Base-by-base conservation (phyloP, 2,888 invertebrate species). In the Andrena camellia region DNA sequence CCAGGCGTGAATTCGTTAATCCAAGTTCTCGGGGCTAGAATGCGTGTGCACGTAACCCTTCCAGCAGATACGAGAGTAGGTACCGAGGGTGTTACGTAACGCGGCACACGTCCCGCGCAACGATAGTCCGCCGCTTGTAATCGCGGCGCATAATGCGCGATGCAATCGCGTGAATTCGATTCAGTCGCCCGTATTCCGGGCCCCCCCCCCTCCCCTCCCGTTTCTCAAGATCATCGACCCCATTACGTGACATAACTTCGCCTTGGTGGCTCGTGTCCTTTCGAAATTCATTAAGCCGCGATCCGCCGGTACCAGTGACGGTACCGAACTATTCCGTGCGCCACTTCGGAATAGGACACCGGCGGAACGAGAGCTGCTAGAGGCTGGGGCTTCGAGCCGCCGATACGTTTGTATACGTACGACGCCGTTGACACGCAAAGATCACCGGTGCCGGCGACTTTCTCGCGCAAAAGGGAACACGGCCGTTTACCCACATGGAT, bases 1-100 rank as follows among this genome's bases (percentile, higher is more conserved):
- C 26, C 83, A 84, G 80, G 81, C 88, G 86, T 82, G 83, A 86
- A 88, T 88, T 87, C 87, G 85, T 88, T 81, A 62, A 87, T 89
- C 74, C 81, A 54, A 77, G 60, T 74, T 83, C 78, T 75, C 78
- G 75, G 60, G 64, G 71, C 74, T 68, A 69, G 78, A 67, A 82
- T 74, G 74, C 67, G 62, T 60, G 62, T 8, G 42, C 52, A 78
- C 64, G 71, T 76, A 79, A 77, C 67, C 64, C 75, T 71, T 63
- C 69, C 57, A 68, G 23, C 35, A 35, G 72, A 79, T 79, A 72
- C 26, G 60, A 75, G 50, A 64, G 68, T 80, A 82, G 62, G 68
- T 80, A 82, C 80, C 35, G 70, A 33, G 2, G 29, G 42, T 10
- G 33, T 88, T 88, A 80, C 64, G 50, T 82, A 88, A 86, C 31